Evolutionary conservation across 1,140 invertebrate genomes (phyloP), one percentile per base, ranked within the genome.

Genomic region (Drosophila santomea): DNA sequence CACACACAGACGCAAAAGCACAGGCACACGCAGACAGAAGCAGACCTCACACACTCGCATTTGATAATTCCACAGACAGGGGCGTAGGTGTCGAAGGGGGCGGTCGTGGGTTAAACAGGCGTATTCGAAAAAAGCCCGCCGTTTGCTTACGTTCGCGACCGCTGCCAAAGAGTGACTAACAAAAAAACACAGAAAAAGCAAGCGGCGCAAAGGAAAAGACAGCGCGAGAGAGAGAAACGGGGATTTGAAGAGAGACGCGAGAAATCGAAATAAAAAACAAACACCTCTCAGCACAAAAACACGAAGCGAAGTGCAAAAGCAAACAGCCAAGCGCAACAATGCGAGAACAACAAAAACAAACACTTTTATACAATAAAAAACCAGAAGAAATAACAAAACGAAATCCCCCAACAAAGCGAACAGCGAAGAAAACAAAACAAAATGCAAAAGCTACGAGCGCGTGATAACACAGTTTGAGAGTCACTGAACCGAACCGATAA

Each of bases 91-190:
- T 50, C 48, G n/a, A 51, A 51, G 15, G 25, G 51, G n/a, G 38
- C 39, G 51, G 71, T 41, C 48, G 72, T 69, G 48, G 68, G 55
- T 61, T 78, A 45, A 60, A 61, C 67, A 60, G 62, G 43, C 81
- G 77, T 68, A 17, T 43, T 43, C 0, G 8, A 8, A 35, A 43
- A 20, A 51, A 71, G 55, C 77, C 64, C 81, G 74, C 74, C 82
- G 82, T 78, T 68, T 81, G 74, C 69, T 79, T 72, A 82, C 82
- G 79, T 67, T 79, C 79, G 82, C 69, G 75, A 71, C 76, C 80
- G 78, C 66, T 77, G 83, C 63, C 84, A 80, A 88, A 84, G 84
- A 88, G 85, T 89, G 80, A 88, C 72, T 88, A 89, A 88, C 80
- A 59, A 61, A 62, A 48, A 50, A 51, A 51, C 8, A 41, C 45